Conservation (phyloP, 2,888 invertebrate genomes). For the Panopea generosa region DNA sequence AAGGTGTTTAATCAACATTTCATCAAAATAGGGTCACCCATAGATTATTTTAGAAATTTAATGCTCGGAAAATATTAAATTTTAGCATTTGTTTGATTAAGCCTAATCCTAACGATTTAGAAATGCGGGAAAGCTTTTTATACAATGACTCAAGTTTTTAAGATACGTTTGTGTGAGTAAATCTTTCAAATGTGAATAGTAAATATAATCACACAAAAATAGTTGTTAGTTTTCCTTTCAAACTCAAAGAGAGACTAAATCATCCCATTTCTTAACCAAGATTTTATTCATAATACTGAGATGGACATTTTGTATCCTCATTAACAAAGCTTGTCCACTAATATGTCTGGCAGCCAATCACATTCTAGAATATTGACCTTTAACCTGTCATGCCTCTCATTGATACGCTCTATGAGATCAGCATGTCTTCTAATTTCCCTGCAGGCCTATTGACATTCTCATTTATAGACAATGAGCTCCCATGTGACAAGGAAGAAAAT, state of each 20-base stretch:
- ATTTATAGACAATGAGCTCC: slow-evolving; percentile 45
- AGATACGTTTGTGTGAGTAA: neutral
- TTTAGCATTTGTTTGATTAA: slow-evolving; percentile 32
- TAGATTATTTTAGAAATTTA: slow-evolving; percentile 66
- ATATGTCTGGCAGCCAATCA: slow-evolving; percentile 2
- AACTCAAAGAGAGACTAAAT: too few species aligned
- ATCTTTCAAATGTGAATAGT: too few species aligned
- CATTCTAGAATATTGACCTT: slow-evolving; percentile 29
- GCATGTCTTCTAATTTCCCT: slow-evolving; percentile 36
- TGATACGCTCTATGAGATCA: slow-evolving; percentile 42
- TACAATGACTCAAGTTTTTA: neutral
- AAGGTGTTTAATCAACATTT: slow-evolving; percentile 62
- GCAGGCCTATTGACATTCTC: slow-evolving; percentile 45
- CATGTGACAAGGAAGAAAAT: slow-evolving; percentile 40
- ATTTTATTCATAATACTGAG: too few species aligned
- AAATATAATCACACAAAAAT: too few species aligned
- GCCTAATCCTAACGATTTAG: slow-evolving; percentile 30
- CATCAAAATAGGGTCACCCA: slow-evolving; percentile 50
- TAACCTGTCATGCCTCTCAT: slow-evolving; percentile 40
- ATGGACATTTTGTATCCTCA: too few species aligned
- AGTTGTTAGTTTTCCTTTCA: too few species aligned
- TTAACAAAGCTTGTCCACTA: too few species aligned
- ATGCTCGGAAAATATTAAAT: slow-evolving; percentile 57
- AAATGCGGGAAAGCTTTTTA: slow-evolving; percentile 3
- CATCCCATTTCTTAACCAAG: too few species aligned